Conservation (phyloP, 1,140 invertebrate genomes). For the Oryzaephilus surinamensis region DNA sequence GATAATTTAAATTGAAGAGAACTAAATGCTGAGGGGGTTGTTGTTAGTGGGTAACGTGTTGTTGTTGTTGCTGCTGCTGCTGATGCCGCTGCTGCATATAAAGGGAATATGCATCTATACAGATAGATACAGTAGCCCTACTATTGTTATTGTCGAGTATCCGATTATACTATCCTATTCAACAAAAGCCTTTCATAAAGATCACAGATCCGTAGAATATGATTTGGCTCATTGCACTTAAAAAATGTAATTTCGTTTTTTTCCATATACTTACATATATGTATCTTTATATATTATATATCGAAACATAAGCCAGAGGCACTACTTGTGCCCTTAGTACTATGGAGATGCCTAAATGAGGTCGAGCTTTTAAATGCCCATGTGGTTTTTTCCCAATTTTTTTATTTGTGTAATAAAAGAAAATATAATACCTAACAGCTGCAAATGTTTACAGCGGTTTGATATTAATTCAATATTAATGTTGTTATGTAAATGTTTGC, state of each 20-base stretch:
- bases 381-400: slow-evolving; percentile 22
- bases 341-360: too few relatives aligned
- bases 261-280: too few relatives aligned
- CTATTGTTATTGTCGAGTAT: slow-evolving; percentile 25
- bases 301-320: too few relatives aligned
- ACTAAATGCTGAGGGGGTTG: slow-evolving; percentile 6
- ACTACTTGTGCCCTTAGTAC: too few relatives aligned
- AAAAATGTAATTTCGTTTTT: slow-evolving; percentile 32
- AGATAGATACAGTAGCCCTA: slow-evolving; percentile 22
- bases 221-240: slow-evolving; percentile 34
- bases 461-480: slow-evolving; percentile 19
- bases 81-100: too few relatives aligned
- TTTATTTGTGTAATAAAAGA: slow-evolving; percentile 11
- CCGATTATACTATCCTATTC: slow-evolving; percentile 21
- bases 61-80: too few relatives aligned
- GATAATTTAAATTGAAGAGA: slow-evolving; percentile 8
- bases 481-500: slow-evolving; percentile 10
- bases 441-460: slow-evolving; percentile 10
- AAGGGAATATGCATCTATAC: slow-evolving; percentile 4
- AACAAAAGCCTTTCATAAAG: slow-evolving; percentile 26
- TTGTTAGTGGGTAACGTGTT: too few relatives aligned
- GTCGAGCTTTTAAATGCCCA: too few relatives aligned
- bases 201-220: slow-evolving; percentile 32
- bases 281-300: too few relatives aligned
- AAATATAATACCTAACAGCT: slow-evolving; percentile 17